These are phyloP conservation scores for Nomada ferruginata DNA, from an alignment of 2,888 invertebrate species.

Conservation along the genomic window DNA sequence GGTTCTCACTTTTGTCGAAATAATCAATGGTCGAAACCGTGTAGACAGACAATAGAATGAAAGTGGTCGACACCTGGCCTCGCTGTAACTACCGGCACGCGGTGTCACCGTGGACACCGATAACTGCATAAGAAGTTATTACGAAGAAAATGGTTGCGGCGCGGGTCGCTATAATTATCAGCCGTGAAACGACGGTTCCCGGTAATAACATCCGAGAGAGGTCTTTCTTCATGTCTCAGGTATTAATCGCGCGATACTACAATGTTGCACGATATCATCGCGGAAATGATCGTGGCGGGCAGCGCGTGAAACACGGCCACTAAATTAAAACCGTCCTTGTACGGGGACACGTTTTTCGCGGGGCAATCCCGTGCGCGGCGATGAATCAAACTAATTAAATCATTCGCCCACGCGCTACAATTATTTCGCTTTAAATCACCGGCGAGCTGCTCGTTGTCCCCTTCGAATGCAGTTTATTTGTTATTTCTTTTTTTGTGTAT, in stretches of 20 bases:
- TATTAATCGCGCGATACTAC: conserved; percentile 62
- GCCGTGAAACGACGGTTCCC: conserved; percentile 37
- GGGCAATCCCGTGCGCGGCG: conserved; percentile 35
- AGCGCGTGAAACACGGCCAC: conserved; percentile 44
- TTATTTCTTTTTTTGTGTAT: not conserved
- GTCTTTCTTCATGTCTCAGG: conserved; percentile 33
- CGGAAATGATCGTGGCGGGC: conserved; percentile 36
- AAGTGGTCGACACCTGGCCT: no score
- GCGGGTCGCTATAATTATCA: conserved; percentile 54
- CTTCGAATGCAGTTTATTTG: not conserved
- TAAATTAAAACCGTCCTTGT: conserved; percentile 48
- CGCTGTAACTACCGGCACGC: conserved; percentile 30
- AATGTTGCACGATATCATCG: conserved; percentile 45
- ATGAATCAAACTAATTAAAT: conserved; percentile 63
- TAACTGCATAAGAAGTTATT: conserved; percentile 49
- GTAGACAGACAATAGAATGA: no score
- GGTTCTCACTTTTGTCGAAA: conserved; percentile 11
- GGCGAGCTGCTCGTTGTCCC: not conserved
- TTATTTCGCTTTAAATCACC: conserved; percentile 41
- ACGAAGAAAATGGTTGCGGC: conserved; percentile 47
- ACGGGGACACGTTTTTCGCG: conserved; percentile 31
- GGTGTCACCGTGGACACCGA: conserved; percentile 33
- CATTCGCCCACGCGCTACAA: conserved; percentile 52
- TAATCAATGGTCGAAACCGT: not conserved
- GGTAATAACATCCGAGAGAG: conserved; percentile 49